Percentiles rank a stretch among this genome's conserved stretches.
These are phyloP conservation scores for Camponotus pennsylvanicus DNA, from an alignment of 1,140 invertebrate genomes.

Conservation along the genomic window DNA sequence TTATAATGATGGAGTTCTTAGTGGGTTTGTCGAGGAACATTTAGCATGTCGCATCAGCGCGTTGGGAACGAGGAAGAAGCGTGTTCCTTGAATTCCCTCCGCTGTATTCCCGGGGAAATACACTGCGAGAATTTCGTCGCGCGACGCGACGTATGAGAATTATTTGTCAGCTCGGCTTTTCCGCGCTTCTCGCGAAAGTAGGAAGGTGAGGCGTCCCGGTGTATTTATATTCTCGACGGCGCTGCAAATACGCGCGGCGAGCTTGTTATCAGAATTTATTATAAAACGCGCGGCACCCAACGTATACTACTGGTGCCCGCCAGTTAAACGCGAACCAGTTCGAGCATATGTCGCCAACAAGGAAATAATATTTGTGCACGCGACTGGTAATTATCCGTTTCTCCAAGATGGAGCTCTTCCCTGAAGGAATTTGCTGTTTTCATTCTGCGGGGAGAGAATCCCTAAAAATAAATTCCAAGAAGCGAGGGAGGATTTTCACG, in stretches of 20 bases:
- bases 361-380: background rate
- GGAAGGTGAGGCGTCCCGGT: conserved; percentile 41
- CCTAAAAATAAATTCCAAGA: too few species aligned
- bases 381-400: background rate
- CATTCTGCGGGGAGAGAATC: too few species aligned
- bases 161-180: conserved; percentile 61
- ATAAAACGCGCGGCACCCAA: conserved; percentile 25
- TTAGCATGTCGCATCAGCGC: conserved; percentile 40
- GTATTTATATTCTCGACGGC: conserved; percentile 54
- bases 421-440: too few species aligned
- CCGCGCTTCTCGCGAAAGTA: conserved; percentile 45
- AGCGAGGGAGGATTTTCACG: too few species aligned
- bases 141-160: conserved; percentile 54
- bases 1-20: background rate
- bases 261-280: conserved; percentile 62
- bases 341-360: background rate
- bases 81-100: conserved; percentile 39
- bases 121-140: conserved; percentile 53
- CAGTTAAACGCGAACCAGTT: conserved; percentile 19
- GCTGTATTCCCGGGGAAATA: conserved; percentile 36
- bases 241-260: conserved; percentile 33
- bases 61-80: conserved; percentile 2
- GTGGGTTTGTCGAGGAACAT: conserved; percentile 36
- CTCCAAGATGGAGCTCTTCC: background rate
- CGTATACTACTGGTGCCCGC: background rate